Evolutionary conservation across 2,113 vertebrate species (phyloP).

Genomic region (Catagonus wagneri): DNA sequence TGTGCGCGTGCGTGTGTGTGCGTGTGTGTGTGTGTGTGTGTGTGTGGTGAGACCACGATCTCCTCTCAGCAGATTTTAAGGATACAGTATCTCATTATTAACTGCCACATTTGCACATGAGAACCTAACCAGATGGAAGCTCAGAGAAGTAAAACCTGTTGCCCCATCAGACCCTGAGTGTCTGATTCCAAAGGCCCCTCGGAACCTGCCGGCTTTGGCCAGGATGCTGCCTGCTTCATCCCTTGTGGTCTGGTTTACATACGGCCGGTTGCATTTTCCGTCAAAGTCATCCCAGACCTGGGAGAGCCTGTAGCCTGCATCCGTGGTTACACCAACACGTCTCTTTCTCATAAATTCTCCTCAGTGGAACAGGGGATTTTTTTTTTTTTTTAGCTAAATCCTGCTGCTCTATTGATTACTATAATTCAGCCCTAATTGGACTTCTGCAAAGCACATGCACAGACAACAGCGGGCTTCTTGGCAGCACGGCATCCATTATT

Average conservation of each 20-base stretch:
- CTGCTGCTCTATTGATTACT: slow-evolving; percentile 87
- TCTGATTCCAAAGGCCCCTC: background rate
- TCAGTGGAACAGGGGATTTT: slow-evolving; percentile 61
- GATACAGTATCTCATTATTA: background rate
- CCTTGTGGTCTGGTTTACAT: background rate
- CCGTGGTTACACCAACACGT: slow-evolving; percentile 31
- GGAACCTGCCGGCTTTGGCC: background rate
- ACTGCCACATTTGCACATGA: background rate
- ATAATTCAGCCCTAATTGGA: slow-evolving; percentile 87
- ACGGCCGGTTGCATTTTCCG: background rate
- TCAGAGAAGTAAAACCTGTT: background rate
- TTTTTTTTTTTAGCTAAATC: slow-evolving; percentile 80
- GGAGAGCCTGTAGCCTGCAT: background rate
- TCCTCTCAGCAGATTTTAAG: background rate
- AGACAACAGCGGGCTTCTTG: slow-evolving; percentile 80
- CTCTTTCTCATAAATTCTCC: slow-evolving; percentile 73
- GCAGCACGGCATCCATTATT: slow-evolving; percentile 85
- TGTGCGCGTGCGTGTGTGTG: background rate
- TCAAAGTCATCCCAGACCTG: background rate
- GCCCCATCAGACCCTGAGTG: background rate
- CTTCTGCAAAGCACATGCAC: slow-evolving; percentile 81
- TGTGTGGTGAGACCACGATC: background rate
- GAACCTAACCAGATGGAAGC: too few relatives aligned
- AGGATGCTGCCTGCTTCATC: background rate
- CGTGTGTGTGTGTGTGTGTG: background rate